phyloP scores from a whole-genome alignment of 2,113 vertebrate genomes.

The Poecile atricapillus region DNA sequence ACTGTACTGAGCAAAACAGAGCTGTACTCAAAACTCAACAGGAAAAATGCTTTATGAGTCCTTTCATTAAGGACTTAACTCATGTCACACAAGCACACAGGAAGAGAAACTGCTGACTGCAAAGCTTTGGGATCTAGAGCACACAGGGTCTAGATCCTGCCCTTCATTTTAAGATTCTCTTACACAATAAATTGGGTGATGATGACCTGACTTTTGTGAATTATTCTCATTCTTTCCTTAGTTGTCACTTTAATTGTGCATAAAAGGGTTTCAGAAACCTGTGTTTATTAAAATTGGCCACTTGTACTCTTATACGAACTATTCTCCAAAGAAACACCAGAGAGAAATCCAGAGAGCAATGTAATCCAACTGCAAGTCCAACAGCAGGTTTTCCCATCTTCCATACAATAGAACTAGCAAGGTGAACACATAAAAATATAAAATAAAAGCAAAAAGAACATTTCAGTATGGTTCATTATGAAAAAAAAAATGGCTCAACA shows the following conservation, averaged over 20 bases:
- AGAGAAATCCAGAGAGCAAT: not conserved
- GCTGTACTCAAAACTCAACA: not conserved
- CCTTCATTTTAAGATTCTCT: not conserved
- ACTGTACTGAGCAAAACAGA: not conserved
- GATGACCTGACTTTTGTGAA: not conserved
- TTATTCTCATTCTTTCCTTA: not conserved
- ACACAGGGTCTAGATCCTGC: not conserved
- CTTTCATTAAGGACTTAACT: not conserved
- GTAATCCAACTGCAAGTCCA: not conserved
- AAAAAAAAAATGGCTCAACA: not conserved
- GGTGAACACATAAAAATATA: not conserved
- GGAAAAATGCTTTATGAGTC: not conserved
- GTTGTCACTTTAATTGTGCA: not conserved
- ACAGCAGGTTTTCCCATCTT: not conserved
- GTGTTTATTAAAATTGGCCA: not conserved
- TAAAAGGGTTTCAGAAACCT: not conserved
- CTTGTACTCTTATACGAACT: not conserved
- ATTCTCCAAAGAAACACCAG: not conserved
- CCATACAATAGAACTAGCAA: not conserved
- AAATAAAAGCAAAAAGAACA: not conserved
- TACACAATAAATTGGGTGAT: accelerated
- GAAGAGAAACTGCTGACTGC: not conserved
- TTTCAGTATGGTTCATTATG: not conserved
- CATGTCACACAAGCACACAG: not conserved
- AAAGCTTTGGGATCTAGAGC: not conserved